These are phyloP conservation scores for Siderastrea radians DNA, from an alignment of 92 coral and sea anemone genomes.

Conservation along the genomic window DNA sequence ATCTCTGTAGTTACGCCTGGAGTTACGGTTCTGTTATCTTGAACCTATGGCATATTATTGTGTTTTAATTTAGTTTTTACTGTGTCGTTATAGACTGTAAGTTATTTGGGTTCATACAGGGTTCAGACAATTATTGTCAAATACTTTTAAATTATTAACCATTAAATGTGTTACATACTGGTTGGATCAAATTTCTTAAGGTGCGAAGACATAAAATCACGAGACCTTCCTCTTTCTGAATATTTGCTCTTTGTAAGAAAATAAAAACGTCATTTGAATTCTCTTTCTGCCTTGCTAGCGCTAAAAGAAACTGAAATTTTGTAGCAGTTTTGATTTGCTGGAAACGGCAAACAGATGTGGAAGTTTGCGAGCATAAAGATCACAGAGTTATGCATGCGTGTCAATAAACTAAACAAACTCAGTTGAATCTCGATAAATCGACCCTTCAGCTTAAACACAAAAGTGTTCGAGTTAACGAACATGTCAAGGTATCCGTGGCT, in stretches of 20 bases:
- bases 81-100: too few species aligned
- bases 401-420: background rate
- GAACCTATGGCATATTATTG: background rate
- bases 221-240: background rate
- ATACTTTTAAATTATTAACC: background rate
- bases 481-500: background rate
- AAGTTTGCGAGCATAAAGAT: background rate
- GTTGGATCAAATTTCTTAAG: background rate
- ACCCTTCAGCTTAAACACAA: background rate
- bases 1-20: too few species aligned
- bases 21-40: background rate
- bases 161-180: background rate
- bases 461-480: background rate
- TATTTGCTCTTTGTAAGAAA: background rate
- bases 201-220: background rate
- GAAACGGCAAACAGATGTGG: conserved; percentile 15
- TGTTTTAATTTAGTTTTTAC: background rate
- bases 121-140: background rate
- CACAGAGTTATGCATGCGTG: background rate
- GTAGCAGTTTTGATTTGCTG: background rate
- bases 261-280: background rate
- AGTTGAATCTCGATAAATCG: background rate
- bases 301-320: background rate
- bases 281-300: background rate
- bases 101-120: background rate